Evolutionary conservation across 2,888 invertebrate genomes (phyloP).

Genomic region (Monoplex corrugatus): DNA sequence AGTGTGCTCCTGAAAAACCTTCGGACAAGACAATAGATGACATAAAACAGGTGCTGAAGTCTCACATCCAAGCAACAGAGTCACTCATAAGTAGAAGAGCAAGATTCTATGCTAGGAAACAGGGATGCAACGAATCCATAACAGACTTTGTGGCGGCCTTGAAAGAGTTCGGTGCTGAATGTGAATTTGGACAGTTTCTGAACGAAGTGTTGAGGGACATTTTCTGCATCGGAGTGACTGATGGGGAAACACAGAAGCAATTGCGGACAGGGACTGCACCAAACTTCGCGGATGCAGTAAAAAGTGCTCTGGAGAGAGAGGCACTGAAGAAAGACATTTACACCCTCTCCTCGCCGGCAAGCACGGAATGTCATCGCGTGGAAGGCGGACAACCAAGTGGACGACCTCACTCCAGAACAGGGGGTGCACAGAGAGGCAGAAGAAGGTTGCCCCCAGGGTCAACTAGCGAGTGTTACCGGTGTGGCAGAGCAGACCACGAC

Average conservation of each 20-base stretch:
- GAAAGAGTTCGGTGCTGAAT: conserved; percentile 3
- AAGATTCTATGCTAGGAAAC: not conserved
- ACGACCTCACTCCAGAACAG: too few species aligned
- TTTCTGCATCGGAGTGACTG: not conserved
- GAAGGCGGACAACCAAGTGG: not conserved
- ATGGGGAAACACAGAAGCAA: not conserved
- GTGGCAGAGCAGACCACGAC: too few species aligned
- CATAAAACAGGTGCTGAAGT: not conserved
- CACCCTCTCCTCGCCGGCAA: too few species aligned
- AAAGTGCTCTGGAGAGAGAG: too few species aligned
- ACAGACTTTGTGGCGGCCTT: conserved; percentile 2
- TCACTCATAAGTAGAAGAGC: not conserved
- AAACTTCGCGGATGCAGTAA: not conserved
- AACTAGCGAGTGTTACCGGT: too few species aligned
- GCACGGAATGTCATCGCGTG: not conserved
- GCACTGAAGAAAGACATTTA: too few species aligned
- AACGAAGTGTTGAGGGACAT: not conserved
- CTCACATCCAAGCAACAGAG: not conserved
- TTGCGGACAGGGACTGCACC: not conserved
- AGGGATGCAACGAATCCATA: not conserved
- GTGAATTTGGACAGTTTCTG: not conserved
- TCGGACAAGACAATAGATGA: not conserved
- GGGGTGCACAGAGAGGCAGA: not conserved
- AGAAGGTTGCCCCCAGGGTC: too few species aligned
- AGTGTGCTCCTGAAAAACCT: not conserved